Base-by-base conservation (phyloP, 2,888 invertebrate genomes). In the Cacoxenus indagator region DNA sequence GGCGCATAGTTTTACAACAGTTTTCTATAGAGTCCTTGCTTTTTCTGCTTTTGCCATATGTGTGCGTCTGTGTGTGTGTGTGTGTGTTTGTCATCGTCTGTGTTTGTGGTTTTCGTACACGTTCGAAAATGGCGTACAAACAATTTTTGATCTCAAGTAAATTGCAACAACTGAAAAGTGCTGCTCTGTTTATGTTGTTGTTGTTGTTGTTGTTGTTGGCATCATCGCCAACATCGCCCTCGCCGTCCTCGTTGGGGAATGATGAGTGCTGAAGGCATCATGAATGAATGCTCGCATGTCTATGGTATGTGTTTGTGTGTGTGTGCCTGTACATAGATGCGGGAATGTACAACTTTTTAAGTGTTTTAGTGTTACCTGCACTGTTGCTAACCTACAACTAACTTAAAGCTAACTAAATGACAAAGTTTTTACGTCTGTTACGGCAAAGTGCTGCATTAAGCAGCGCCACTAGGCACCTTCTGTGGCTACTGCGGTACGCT, bases 321-420 rank as follows among this genome's bases (percentile, higher is more conserved):
- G n/a, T n/a, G n/a, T n/a, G n/a, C n/a, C n/a, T n/a, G n/a, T n/a
- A n/a, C n/a, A n/a, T n/a, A n/a, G n/a, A n/a, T n/a, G n/a, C n/a
- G n/a, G n/a, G n/a, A n/a, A n/a, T 55, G 37, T 79, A 76, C 24
- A 55, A 55, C 24, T 55, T 75, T 78, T 78, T 81, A 78, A 83
- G 78, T 83, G 83, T 77, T 83, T 83, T 79, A 75, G 79, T 71
- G 75, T 76, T 77, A 72, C 76, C 69, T 76, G 75, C 77, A 76
- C 71, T 74, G 71, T 70, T 70, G 72, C 77, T 81, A 78, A 78
- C 79, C 83, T 75, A 83, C 83, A 83, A 83, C 83, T 81, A 81
- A 83, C 78, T 83, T 78, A 74, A 82, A 79, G 82, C 82, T 78
- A 83, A 78, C 78, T 83, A 77, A 65, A 65, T 65, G 65, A 65